Evolutionary conservation across 2,113 vertebrate species (phyloP), one percentile per base, ranked within the genome.

Genomic region (Leuciscus idus): DNA sequence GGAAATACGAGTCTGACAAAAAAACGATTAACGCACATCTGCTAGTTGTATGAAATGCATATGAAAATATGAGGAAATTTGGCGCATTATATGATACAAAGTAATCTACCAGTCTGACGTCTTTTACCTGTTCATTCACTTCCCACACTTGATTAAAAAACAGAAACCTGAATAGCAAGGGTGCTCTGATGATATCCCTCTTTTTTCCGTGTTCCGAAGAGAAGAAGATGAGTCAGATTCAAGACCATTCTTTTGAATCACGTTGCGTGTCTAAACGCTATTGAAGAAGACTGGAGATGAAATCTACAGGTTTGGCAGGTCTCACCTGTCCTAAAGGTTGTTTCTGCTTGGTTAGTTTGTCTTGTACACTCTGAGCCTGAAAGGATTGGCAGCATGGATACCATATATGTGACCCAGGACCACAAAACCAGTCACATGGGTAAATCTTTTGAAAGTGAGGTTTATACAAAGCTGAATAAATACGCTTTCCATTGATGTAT

Each of bases 221-320:
- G 17, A 81, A 66, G n/a, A 66, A 11, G 61, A 50, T 68, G 62
- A 82, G 17, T 82, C 80, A 82, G 62, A 82, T 82, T 70, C 3
- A 52, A 70, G 9, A 8, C 28, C 28, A 23, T 81, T 81, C 78
- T 64, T 81, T 81, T 19, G n/a, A 17, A 48, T 4, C 59, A 21
- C n/a, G 11, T 64, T 52, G 39, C 57, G 9, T 62, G 28, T 52
- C 57, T 84, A 62, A 83, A 86, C 73, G 0, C 17, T 78, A 28
- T 33, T 68, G 9, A 82, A 66, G 87, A 81, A 78, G 39, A 26
- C 30, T 55, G 23, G 28, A 8, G 64, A 62, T 78, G 50, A 36
- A 12, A 76, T 57, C 57, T 87, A 79, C 87, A 83, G 85, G 89
- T 88, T 57, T 50, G 78, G 43, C 84, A 11, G 79, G 85, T 79